Conservation (phyloP, 2,797 vertebrate genomes). For the Zonotrichia albicollis region DNA sequence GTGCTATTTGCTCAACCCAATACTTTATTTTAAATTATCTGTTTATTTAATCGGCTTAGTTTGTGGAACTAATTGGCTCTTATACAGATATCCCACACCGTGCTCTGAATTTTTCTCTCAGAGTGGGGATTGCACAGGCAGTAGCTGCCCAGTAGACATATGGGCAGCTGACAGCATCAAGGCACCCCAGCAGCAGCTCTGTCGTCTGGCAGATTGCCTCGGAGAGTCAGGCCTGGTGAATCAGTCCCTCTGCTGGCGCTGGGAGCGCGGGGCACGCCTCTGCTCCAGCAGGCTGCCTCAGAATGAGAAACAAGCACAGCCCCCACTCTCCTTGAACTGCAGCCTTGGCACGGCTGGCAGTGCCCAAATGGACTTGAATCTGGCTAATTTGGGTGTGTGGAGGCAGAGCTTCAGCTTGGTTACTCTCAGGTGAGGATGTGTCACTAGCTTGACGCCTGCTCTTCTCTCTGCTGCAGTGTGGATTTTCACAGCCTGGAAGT, state of each 20-base stretch:
- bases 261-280: background rate
- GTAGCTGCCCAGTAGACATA: constrained; percentile 33
- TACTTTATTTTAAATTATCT: background rate
- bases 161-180: constrained; percentile 41
- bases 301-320: background rate
- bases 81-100: background rate
- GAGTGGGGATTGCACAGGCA: background rate
- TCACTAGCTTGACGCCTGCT: background rate
- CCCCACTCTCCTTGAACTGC: rapidly evolving
- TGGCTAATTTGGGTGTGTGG: background rate
- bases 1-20: background rate
- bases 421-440: background rate
- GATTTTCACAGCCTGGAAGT: background rate
- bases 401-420: background rate
- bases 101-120: constrained; percentile 15
- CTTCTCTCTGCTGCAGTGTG: background rate
- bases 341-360: background rate
- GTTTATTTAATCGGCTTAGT: background rate
- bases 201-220: constrained; percentile 49
- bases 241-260: constrained; percentile 5
- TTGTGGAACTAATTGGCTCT: background rate
- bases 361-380: background rate
- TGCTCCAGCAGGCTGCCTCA: background rate
- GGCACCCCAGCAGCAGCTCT: constrained; percentile 37
- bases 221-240: constrained; percentile 1